phyloP scores from a whole-genome alignment of 2,113 vertebrate genomes.

The Calyptommatus sinebrachiatus region DNA sequence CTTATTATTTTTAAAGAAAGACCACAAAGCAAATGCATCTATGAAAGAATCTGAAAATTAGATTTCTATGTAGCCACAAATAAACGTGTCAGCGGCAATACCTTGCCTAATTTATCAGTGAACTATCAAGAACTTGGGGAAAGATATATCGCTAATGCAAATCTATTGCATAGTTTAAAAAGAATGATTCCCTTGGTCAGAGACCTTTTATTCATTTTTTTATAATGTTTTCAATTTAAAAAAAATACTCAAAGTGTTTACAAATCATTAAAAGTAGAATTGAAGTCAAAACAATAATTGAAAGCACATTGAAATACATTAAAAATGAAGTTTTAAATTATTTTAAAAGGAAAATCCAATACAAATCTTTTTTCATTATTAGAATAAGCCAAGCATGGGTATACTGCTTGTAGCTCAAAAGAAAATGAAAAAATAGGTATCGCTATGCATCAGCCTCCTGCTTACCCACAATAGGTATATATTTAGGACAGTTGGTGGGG shows the following conservation, averaged over 20 bases:
- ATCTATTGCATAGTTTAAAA: neutral
- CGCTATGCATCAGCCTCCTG: neutral
- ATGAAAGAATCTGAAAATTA: neutral
- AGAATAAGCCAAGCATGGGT: neutral
- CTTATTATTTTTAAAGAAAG: neutral
- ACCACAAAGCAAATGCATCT: neutral
- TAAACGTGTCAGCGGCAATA: neutral
- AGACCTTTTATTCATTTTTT: too few relatives aligned
- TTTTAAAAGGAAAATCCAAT: neutral
- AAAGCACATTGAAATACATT: neutral
- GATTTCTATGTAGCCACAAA: neutral
- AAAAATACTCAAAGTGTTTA: too few relatives aligned
- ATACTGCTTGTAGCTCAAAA: neutral
- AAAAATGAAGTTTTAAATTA: neutral
- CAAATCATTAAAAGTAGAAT: too few relatives aligned
- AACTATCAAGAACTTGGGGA: neutral
- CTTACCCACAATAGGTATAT: neutral
- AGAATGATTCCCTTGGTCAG: neutral
- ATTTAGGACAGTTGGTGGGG: too few relatives aligned
- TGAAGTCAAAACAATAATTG: too few relatives aligned
- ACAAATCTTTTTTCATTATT: neutral
- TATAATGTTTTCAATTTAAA: too few relatives aligned
- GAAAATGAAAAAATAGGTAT: neutral
- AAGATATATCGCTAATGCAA: neutral
- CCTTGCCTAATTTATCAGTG: too few relatives aligned